phyloP scores from a whole-genome alignment of 2,797 vertebrate species.

The Mionectes olivaceus region DNA sequence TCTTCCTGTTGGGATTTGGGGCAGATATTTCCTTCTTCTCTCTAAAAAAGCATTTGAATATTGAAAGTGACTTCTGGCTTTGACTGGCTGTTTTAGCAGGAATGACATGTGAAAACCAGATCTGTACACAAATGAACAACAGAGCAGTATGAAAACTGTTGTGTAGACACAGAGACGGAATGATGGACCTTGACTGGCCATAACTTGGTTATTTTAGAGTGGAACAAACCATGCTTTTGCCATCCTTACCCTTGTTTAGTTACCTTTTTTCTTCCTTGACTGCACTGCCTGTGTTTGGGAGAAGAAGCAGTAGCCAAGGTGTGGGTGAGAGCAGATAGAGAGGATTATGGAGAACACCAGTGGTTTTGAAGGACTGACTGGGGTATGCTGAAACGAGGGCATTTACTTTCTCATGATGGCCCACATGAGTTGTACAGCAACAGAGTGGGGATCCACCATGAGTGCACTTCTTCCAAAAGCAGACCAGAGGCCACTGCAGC shows the following conservation, averaged over 20 bases:
- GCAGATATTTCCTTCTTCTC: neutral
- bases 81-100: neutral
- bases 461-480: neutral
- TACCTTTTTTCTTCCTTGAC: neutral
- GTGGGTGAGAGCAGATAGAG: neutral
- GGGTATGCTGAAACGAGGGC: fast-evolving
- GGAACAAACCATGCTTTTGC: neutral
- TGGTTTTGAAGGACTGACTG: neutral
- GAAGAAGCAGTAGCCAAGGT: neutral
- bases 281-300: neutral
- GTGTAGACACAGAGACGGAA: neutral
- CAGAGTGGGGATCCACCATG: neutral
- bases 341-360: neutral
- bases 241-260: neutral
- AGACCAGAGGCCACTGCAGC: neutral
- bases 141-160: neutral
- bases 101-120: neutral
- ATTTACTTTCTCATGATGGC: neutral
- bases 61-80: neutral
- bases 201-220: neutral
- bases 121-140: neutral
- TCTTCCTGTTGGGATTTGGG: neutral
- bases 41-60: neutral
- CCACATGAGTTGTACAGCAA: neutral
- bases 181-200: neutral